Evolutionary conservation across 37 sponge, comb jelly and placozoan genomes (phyloP).

Genomic region (Hormiphora californensis): DNA sequence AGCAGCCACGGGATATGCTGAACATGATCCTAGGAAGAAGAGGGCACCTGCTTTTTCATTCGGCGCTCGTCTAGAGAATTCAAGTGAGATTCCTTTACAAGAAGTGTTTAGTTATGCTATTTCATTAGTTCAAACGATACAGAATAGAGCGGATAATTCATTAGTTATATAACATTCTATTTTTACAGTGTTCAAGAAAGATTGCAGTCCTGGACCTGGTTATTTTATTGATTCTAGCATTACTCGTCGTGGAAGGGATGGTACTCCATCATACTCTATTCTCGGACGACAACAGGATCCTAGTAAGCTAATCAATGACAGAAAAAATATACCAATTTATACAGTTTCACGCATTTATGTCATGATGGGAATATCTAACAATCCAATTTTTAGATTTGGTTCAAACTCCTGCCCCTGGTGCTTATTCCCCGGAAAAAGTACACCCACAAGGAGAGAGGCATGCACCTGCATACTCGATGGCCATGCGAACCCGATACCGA

Average conservation of each 20-base stretch:
- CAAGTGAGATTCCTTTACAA: constrained; percentile 61
- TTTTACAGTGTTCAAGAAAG: constrained; percentile 74
- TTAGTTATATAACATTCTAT: not conserved
- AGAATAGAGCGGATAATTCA: no score
- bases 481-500: constrained; percentile 72
- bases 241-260: constrained; percentile 73
- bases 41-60: constrained; percentile 76
- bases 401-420: constrained; percentile 85
- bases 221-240: constrained; percentile 75
- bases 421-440: constrained; percentile 75
- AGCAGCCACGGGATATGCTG: constrained; percentile 59
- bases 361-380: not conserved
- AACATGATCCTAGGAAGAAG: constrained; percentile 71
- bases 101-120: not conserved
- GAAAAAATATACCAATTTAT: not conserved
- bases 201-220: constrained; percentile 80
- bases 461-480: constrained; percentile 87
- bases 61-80: constrained; percentile 69
- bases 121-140: not conserved
- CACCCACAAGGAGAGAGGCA: constrained; percentile 84
- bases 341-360: not conserved
- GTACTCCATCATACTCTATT: constrained; percentile 78
- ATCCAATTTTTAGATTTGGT: constrained; percentile 61
- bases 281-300: constrained; percentile 75
- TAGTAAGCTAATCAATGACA: constrained; percentile 72